Evolutionary conservation across 2,797 vertebrate genomes (phyloP).

Genomic region (Cygnus olor): DNA sequence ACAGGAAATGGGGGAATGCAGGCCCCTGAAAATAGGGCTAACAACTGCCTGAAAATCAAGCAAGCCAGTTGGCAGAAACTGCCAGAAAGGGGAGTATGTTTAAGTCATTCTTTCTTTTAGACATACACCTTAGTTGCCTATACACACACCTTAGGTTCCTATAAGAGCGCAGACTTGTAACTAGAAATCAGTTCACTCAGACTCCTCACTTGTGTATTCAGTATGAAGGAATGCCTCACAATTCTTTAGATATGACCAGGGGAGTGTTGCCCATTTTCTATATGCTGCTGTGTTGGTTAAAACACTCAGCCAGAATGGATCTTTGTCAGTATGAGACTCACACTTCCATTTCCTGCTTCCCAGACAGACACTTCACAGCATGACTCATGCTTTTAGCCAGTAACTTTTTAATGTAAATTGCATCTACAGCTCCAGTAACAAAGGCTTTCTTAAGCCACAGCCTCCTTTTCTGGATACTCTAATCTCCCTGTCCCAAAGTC

Average conservation of each 20-base stretch:
- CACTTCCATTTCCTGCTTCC: neutral
- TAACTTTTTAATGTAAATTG: neutral
- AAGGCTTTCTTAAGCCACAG: neutral
- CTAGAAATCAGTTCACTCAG: neutral
- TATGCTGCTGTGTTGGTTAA: neutral
- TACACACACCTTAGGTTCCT: neutral
- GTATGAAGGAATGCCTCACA: neutral
- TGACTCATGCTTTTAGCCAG: neutral
- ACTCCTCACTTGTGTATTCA: neutral
- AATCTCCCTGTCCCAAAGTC: fast-evolving
- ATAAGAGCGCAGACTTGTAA: neutral
- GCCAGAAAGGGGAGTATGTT: neutral
- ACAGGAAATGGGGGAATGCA: neutral
- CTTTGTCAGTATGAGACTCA: neutral
- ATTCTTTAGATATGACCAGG: neutral
- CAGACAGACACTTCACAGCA: neutral
- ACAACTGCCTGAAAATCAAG: neutral
- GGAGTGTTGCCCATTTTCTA: neutral
- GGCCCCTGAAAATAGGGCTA: neutral
- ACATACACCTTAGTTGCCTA: neutral
- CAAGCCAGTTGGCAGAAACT: neutral
- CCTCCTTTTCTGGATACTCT: neutral
- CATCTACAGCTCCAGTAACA: neutral
- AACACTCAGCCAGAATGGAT: neutral
- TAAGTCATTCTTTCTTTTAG: neutral